Evolutionary conservation across 92 coral and sea anemone genomes (phyloP).

Genomic region (Isaurus tuberculatus): DNA sequence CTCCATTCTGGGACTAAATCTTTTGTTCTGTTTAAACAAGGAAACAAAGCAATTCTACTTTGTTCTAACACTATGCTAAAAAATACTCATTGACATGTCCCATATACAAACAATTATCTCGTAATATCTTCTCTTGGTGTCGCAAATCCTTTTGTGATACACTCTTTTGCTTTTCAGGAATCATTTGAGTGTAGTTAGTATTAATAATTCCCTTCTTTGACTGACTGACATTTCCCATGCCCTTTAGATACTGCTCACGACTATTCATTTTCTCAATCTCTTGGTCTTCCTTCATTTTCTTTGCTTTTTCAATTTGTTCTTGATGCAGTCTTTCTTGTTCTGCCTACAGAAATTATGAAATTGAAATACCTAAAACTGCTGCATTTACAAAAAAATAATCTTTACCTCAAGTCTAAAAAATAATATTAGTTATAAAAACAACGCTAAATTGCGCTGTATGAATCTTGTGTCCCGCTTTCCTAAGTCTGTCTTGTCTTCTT

Average conservation of each 20-base stretch:
- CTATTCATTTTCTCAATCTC: slow-evolving; percentile 68
- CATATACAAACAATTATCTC: slow-evolving; percentile 90
- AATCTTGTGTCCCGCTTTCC: too few relatives aligned
- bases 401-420: too few relatives aligned
- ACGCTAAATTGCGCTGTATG: too few relatives aligned
- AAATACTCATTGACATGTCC: slow-evolving; percentile 91
- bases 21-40: not conserved
- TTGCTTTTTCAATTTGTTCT: slow-evolving; percentile 57
- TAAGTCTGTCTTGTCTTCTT: too few relatives aligned
- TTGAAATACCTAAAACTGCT: too few relatives aligned
- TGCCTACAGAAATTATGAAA: slow-evolving; percentile 36
- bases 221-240: slow-evolving; percentile 90
- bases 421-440: too few relatives aligned
- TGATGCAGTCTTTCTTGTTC: slow-evolving; percentile 66
- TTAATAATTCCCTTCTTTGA: slow-evolving; percentile 66
- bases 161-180: slow-evolving; percentile 76
- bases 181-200: slow-evolving; percentile 89
- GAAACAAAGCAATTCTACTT: not conserved
- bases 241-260: slow-evolving; percentile 76
- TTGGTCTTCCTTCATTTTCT: slow-evolving; percentile 61
- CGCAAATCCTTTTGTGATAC: slow-evolving; percentile 87
- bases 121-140: slow-evolving; percentile 85
- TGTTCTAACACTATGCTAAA: slow-evolving; percentile 54
- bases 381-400: too few relatives aligned
- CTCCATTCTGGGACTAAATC: not conserved